A percentile compares a stretch with the other conserved stretches of the same genome.
These are phyloP conservation scores for Myotis lucifugus DNA, from an alignment of 2,113 vertebrate species.

Conservation along the genomic window DNA sequence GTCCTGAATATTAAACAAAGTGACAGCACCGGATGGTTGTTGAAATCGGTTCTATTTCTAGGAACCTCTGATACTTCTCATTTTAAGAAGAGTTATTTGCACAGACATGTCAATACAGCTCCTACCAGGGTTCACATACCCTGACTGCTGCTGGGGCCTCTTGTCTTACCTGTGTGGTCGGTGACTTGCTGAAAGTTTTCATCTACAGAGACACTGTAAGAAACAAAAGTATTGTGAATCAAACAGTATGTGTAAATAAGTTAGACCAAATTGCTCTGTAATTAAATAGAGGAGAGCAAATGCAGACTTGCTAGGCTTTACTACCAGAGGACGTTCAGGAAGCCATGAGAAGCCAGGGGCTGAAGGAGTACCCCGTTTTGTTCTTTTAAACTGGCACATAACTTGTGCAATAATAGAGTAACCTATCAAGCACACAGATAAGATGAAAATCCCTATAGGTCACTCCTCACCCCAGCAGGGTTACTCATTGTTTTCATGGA, in stretches of 20 bases:
- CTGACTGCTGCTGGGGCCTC: neutral
- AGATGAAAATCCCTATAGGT: neutral
- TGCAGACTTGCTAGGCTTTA: neutral
- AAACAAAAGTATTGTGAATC: constrained; percentile 20
- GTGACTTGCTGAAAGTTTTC: constrained; percentile 26
- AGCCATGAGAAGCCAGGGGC: neutral
- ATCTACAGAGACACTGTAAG: constrained; percentile 55
- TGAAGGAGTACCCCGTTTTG: neutral
- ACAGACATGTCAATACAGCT: neutral
- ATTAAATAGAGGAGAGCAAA: neutral
- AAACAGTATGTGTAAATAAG: neutral
- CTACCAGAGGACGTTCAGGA: neutral
- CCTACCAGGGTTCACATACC: neutral
- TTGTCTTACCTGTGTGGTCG: constrained; percentile 68
- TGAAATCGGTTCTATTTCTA: neutral
- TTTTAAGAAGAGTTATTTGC: neutral
- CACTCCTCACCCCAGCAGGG: neutral
- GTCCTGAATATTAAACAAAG: neutral
- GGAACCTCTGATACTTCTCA: neutral
- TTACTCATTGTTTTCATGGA: neutral
- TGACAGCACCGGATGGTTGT: neutral
- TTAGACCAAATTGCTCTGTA: neutral
- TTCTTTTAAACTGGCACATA: neutral
- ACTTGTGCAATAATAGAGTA: neutral
- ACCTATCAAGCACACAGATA: neutral